Evolutionary conservation across 2,888 invertebrate species (phyloP).

Genomic region (Eugnorisma glareosa): DNA sequence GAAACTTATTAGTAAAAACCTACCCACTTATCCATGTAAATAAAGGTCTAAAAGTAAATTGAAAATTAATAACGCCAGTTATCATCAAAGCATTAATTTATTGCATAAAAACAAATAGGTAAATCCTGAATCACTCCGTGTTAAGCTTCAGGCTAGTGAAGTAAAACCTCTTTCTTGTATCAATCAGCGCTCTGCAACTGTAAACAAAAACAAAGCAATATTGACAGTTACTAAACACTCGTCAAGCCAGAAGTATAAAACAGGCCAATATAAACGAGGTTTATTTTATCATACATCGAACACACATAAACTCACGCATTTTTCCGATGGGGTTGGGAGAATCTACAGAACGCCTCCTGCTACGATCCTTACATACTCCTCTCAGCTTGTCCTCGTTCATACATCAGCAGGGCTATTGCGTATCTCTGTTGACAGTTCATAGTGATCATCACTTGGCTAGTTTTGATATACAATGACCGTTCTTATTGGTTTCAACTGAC

Average conservation of each 20-base stretch:
- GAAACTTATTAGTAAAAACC: too few species aligned
- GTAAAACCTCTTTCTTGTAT: not conserved
- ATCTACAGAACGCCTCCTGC: too few species aligned
- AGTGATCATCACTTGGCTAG: too few species aligned
- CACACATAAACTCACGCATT: not conserved
- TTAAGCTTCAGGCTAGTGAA: not conserved
- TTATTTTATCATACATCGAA: not conserved
- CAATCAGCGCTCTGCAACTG: constrained; percentile 38
- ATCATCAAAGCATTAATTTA: constrained; percentile 31
- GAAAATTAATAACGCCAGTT: not conserved
- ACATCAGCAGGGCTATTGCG: too few species aligned
- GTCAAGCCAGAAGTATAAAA: not conserved
- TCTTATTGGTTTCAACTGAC: too few species aligned
- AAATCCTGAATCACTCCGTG: not conserved
- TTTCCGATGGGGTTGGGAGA: not conserved
- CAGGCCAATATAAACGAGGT: not conserved
- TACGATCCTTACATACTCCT: not conserved
- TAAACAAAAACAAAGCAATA: constrained; percentile 22
- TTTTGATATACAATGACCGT: too few species aligned
- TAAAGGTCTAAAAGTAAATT: not conserved
- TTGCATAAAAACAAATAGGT: not conserved
- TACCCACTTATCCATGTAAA: too few species aligned
- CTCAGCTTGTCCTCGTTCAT: not conserved
- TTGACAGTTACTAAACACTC: not conserved
- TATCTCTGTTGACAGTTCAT: too few species aligned